These are phyloP conservation scores for Polylopha cassiicola DNA, from an alignment of 2,888 invertebrate genomes.

Conservation along the genomic window DNA sequence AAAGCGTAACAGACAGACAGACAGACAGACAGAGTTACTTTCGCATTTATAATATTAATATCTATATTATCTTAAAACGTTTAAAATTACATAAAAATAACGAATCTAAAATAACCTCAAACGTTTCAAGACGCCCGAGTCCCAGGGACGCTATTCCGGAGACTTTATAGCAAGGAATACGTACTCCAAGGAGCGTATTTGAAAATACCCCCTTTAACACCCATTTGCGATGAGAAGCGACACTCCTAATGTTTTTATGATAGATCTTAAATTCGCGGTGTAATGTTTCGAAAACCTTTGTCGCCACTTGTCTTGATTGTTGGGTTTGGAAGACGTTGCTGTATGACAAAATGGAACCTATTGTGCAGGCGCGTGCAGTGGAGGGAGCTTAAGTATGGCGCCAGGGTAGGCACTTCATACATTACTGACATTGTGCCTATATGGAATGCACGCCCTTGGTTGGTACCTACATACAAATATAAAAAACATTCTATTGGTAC, in stretches of 20 bases:
- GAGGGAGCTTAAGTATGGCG: not conserved
- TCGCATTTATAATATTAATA: not conserved
- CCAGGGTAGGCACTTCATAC: too few relatives aligned
- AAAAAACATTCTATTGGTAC: too few relatives aligned
- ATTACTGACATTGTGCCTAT: too few relatives aligned
- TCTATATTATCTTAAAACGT: slow-evolving; percentile 2
- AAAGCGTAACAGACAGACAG: too few relatives aligned
- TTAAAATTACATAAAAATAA: slow-evolving; percentile 21
- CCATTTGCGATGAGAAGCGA: slow-evolving; percentile 36
- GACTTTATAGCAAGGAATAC: slow-evolving; percentile 57
- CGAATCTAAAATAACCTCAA: slow-evolving; percentile 30
- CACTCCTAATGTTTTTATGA: slow-evolving; percentile 42
- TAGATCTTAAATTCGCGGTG: slow-evolving; percentile 39
- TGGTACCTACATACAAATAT: too few relatives aligned
- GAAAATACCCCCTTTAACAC: slow-evolving; percentile 45
- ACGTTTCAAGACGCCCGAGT: slow-evolving; percentile 27
- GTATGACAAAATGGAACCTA: slow-evolving; percentile 1
- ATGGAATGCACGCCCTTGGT: too few relatives aligned
- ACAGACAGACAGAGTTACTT: too few relatives aligned
- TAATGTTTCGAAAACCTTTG: slow-evolving; percentile 24
- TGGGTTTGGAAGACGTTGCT: not conserved
- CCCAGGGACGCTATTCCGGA: slow-evolving; percentile 43
- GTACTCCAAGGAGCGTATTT: slow-evolving; percentile 47
- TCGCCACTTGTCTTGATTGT: slow-evolving; percentile 13
- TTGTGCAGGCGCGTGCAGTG: not conserved